Evolutionary conservation across 2,888 invertebrate species (phyloP).

Genomic region (Pediacus dermestoides): DNA sequence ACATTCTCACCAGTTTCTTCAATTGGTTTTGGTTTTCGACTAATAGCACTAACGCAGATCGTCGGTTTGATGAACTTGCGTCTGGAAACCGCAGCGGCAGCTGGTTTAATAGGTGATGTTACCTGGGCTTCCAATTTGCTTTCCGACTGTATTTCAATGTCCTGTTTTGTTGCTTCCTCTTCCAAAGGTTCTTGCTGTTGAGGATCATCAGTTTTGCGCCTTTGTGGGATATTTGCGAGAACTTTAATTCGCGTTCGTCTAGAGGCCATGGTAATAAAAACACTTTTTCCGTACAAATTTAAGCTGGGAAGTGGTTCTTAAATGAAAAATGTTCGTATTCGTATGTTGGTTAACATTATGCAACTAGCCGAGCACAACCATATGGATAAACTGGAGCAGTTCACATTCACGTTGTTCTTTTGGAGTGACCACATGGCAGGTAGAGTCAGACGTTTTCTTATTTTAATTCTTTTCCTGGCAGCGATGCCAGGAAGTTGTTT

Average conservation of each 20-base stretch:
- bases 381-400: slow-evolving; percentile 20
- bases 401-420: slow-evolving; percentile 11
- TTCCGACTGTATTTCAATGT: slow-evolving; percentile 2
- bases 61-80: slow-evolving; percentile 37
- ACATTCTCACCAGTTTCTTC: too few relatives aligned
- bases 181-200: slow-evolving; percentile 1
- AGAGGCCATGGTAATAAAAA: slow-evolving; percentile 53
- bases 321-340: slow-evolving; percentile 24
- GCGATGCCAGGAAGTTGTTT: too few relatives aligned
- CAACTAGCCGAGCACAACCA: slow-evolving; percentile 16
- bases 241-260: slow-evolving; percentile 72
- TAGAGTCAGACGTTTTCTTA: too few relatives aligned
- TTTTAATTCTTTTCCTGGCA: too few relatives aligned
- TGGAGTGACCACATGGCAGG: slow-evolving; percentile 25
- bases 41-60: slow-evolving; percentile 28
- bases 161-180: slow-evolving; percentile 2
- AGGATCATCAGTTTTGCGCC: slow-evolving; percentile 43
- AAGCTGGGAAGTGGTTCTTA: slow-evolving; percentile 7
- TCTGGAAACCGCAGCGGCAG: slow-evolving; percentile 12
- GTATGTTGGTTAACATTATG: slow-evolving; percentile 15
- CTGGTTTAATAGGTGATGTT: background rate
- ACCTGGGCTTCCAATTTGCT: background rate
- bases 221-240: slow-evolving; percentile 63
- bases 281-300: slow-evolving; percentile 47
- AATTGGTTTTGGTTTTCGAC: slow-evolving; percentile 21